Conservation (phyloP, 2,113 vertebrate genomes). For the Heterotis niloticus region DNA sequence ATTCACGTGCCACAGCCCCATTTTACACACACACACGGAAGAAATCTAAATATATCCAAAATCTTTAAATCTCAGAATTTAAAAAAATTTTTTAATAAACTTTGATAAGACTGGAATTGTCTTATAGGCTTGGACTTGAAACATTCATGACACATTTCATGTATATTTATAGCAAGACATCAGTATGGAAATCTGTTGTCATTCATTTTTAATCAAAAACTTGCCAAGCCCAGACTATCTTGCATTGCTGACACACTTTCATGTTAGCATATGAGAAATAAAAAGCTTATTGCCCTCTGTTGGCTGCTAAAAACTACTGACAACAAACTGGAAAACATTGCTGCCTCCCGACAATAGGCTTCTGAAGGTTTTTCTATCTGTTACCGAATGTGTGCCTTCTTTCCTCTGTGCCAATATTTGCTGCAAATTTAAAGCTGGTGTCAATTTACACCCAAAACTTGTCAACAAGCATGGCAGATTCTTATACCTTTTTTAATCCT, state of each 20-base stretch:
- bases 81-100: constrained; percentile 8
- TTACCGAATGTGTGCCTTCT: background rate
- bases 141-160: constrained; percentile 28
- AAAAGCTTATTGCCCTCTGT: constrained; percentile 28
- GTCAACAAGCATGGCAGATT: background rate
- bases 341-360: background rate
- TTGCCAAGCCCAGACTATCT: constrained; percentile 4
- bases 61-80: background rate
- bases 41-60: constrained; percentile 14
- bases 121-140: constrained; percentile 15
- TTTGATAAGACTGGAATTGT: constrained; percentile 5
- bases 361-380: background rate
- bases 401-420: background rate
- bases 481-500: background rate
- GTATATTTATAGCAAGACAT: constrained; percentile 40
- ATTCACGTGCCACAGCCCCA: too few relatives aligned
- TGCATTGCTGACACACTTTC: constrained; percentile 37
- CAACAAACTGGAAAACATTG: background rate
- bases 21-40: constrained; percentile 30
- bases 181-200: constrained; percentile 40
- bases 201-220: constrained; percentile 47
- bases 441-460: background rate
- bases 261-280: constrained; percentile 11
- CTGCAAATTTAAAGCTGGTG: background rate
- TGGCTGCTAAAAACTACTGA: constrained; percentile 17